Percentiles rank a stretch among this genome's conserved stretches.
Conservation (phyloP, 2,888 invertebrate species). For the Auanema freiburgensis region DNA sequence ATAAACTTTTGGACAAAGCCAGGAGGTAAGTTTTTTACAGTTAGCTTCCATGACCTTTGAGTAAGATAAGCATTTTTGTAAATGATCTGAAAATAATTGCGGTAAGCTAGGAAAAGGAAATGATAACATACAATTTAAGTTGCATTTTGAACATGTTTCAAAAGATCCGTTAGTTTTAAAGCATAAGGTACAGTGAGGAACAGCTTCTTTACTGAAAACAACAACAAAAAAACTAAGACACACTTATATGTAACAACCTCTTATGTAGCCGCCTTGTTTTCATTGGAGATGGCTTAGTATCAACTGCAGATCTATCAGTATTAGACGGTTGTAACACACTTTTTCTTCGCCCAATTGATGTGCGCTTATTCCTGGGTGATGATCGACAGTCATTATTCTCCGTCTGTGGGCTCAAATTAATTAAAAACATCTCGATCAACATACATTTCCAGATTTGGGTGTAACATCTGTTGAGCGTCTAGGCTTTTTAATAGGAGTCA, state of each 20-base stretch:
- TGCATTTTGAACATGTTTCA: constrained; percentile 10
- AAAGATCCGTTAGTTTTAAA: constrained; percentile 15
- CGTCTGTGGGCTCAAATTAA: too few relatives aligned
- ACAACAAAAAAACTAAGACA: neutral
- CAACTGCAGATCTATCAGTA: too few relatives aligned
- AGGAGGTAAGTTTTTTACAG: constrained; percentile 1
- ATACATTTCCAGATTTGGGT: too few relatives aligned
- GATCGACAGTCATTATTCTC: too few relatives aligned
- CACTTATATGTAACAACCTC: constrained; percentile 8
- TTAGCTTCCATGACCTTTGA: neutral
- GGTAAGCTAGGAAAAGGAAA: neutral
- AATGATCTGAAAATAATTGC: constrained; percentile 17
- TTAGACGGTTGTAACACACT: too few relatives aligned
- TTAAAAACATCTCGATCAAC: too few relatives aligned
- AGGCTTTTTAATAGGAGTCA: too few relatives aligned
- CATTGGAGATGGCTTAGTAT: constrained; percentile 11
- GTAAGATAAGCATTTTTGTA: constrained; percentile 6
- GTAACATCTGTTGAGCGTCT: too few relatives aligned
- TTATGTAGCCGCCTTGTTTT: constrained; percentile 20
- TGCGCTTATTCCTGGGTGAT: too few relatives aligned
- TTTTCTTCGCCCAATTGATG: too few relatives aligned
- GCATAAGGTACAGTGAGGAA: constrained; percentile 19
- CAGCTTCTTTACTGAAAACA: constrained; percentile 9
- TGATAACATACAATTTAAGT: constrained; percentile 8
- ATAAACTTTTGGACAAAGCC: constrained; percentile 20